Percentiles rank a stretch among this genome's conserved stretches.
Evolutionary conservation across 2,797 vertebrate species (phyloP).

Genomic region (Pseudopleuronectes americanus): DNA sequence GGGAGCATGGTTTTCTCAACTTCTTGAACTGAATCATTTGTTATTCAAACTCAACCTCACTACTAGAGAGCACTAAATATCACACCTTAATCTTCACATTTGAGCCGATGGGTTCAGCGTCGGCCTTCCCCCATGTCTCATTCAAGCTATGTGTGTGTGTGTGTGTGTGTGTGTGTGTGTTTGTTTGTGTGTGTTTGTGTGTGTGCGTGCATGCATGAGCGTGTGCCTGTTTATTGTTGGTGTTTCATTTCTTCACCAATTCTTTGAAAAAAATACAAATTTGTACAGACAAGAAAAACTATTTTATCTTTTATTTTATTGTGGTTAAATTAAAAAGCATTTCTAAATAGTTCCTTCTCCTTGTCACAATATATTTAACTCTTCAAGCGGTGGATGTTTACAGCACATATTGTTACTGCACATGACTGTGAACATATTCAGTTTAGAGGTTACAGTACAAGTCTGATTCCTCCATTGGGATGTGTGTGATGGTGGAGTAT

Average conservation of each 20-base stretch:
- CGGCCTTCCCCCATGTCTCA: too few relatives aligned
- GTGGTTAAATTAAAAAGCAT: not conserved
- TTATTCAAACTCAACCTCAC: too few relatives aligned
- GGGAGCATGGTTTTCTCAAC: too few relatives aligned
- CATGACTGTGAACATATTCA: not conserved
- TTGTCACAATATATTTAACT: too few relatives aligned
- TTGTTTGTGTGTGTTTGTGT: not conserved
- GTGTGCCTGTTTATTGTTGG: not conserved
- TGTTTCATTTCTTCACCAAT: not conserved
- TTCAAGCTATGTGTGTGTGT: too few relatives aligned
- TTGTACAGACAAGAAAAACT: not conserved
- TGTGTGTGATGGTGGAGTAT: conserved; percentile 25
- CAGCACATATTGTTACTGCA: not conserved
- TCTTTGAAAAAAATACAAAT: not conserved
- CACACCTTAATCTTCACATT: too few relatives aligned
- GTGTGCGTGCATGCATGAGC: not conserved
- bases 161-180: not conserved
- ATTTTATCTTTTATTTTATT: not conserved
- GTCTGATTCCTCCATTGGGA: not conserved
- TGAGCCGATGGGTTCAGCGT: too few relatives aligned
- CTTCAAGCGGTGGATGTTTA: too few relatives aligned
- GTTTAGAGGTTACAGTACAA: conserved; percentile 1
- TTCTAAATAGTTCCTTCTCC: too few relatives aligned
- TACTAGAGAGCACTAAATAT: too few relatives aligned
- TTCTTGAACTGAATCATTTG: too few relatives aligned